Evolutionary conservation across 1,140 invertebrate species (phyloP).

Genomic region (Tyrophagus putrescentiae): DNA sequence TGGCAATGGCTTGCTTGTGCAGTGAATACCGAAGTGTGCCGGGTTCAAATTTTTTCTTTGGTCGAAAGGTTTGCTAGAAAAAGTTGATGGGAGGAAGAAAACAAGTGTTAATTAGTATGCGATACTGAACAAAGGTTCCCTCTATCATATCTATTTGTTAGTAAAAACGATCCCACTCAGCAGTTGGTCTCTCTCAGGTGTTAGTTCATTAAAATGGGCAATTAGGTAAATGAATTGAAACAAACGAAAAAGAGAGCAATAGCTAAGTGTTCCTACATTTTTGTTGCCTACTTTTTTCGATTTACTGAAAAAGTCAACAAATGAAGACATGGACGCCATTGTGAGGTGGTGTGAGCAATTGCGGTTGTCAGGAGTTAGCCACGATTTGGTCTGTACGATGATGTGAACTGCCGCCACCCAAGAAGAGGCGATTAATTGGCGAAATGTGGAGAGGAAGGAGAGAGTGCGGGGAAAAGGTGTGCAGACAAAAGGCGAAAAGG

Average conservation of each 20-base stretch:
- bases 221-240: background rate
- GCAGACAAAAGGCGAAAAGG: too few species aligned
- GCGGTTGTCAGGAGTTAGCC: too few species aligned
- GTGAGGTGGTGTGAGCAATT: background rate
- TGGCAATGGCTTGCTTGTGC: conserved; percentile 75
- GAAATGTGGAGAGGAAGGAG: background rate
- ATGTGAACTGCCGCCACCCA: too few species aligned
- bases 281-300: conserved; percentile 21
- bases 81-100: background rate
- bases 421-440: too few species aligned
- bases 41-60: conserved; percentile 75
- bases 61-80: conserved; percentile 60
- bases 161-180: background rate
- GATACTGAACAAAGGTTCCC: background rate
- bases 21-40: conserved; percentile 79
- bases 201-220: background rate
- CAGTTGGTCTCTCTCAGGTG: background rate
- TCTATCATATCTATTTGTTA: background rate
- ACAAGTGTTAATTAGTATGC: conserved; percentile 4
- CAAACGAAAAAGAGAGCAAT: background rate
- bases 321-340: conserved; percentile 19
- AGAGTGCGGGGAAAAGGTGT: too few species aligned
- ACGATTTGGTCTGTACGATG: too few species aligned
- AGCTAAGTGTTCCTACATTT: conserved; percentile 3
- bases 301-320: conserved; percentile 20